Base-by-base conservation (phyloP, 2,888 invertebrate genomes). In the Antheraea yamamai region DNA sequence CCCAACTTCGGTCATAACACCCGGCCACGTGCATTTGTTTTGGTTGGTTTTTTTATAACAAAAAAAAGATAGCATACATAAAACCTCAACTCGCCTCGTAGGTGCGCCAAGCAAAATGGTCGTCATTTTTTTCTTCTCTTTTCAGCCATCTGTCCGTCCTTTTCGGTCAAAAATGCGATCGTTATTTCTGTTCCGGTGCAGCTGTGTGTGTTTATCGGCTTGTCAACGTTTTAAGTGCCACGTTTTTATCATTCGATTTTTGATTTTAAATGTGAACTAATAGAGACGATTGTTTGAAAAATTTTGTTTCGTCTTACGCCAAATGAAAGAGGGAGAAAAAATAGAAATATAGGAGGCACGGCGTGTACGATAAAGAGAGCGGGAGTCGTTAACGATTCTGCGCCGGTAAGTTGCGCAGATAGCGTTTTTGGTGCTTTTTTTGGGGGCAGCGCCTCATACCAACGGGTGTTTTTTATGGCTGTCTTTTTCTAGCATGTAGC, bases 361-460 rank as follows among this genome's bases (percentile, higher is more conserved):
- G 91, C 91, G 90, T 90, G 92, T 88, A 94, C 92, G 94, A 94
- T 95, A 95, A 94, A 95, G 94, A 95, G 95, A 94, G 92, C 92
- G 89, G 92, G 92, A 93, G 93, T 94, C 93, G 94, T 94, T 95
- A 95, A 95, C 95, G 95, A 95, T 95, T 95, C 94, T 95, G 95
- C 95, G 95, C 95, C 92, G 95, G 94, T 91, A 95, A 95, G 95
- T 95, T 95, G 95, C 95, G 95, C 95, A 95, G 95, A 94, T 94
- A 93, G 92, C 92, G 95, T 95, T 95, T 95, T 95, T 95, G 95
- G 95, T 94, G 94, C 93, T 95, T 95, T 95, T 95, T 95, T 95
- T 95, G 94, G 94, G 94, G 95, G 94, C 92, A 93, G 84, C 91
- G 84, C 94, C 94, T 94, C 94, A 93, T 90, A 93, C 94, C 94